Percentiles rank a stretch among this genome's conserved stretches.
These are phyloP conservation scores for Panthera uncia DNA, from an alignment of 2,113 vertebrate species.

Conservation along the genomic window DNA sequence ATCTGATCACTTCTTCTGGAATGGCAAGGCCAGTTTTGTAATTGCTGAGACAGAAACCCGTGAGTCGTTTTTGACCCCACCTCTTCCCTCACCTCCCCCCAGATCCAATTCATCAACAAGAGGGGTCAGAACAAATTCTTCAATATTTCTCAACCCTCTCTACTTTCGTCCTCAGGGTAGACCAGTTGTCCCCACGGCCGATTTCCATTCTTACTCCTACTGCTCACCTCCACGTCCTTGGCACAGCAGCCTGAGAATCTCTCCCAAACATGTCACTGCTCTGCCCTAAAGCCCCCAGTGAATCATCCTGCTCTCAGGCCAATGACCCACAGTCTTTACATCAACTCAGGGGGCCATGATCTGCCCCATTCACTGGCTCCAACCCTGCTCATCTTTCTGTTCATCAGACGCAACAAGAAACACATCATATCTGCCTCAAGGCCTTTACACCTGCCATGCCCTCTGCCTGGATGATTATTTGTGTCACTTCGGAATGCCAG, in stretches of 20 bases:
- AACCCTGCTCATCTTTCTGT: neutral
- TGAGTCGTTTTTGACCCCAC: neutral
- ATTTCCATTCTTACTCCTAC: neutral
- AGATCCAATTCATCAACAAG: neutral
- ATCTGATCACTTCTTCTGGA: neutral
- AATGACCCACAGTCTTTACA: neutral
- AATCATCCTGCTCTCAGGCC: neutral
- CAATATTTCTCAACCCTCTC: neutral
- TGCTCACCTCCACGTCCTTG: no score
- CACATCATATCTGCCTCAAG: neutral
- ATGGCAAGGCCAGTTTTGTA: neutral
- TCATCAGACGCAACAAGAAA: neutral
- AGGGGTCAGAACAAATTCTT: neutral
- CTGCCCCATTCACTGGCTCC: neutral
- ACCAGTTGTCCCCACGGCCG: neutral
- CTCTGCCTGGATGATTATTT: neutral
- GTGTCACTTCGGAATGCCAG: neutral
- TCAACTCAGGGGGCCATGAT: neutral
- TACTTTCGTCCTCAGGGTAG: neutral
- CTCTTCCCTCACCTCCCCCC: neutral
- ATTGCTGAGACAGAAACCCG: neutral
- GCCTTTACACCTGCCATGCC: neutral
- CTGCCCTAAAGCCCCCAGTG: rapidly evolving
- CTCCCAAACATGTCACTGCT: neutral
- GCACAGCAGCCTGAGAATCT: neutral